These are phyloP conservation scores for Anguilla marmorata DNA, from an alignment of 2,797 vertebrate species.

Conservation along the genomic window DNA sequence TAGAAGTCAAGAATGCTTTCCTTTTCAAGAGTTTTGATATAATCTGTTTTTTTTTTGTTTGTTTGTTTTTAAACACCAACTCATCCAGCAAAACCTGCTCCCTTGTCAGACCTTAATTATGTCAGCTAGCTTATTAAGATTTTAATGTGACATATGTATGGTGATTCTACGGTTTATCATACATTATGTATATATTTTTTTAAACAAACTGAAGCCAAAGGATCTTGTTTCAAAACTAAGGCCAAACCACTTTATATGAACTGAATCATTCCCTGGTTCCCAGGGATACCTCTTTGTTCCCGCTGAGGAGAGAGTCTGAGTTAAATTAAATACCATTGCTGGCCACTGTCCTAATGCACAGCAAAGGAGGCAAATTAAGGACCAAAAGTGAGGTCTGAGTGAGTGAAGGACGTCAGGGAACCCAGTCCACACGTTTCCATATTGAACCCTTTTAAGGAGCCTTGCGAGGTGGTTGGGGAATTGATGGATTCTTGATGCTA, in stretches of 20 bases:
- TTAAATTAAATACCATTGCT: constrained; percentile 52
- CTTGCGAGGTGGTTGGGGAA: constrained; percentile 40
- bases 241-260: background rate
- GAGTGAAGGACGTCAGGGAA: constrained; percentile 36
- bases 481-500: constrained; percentile 47
- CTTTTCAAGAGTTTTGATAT: background rate
- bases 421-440: constrained; percentile 43
- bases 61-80: background rate
- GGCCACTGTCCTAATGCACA: constrained; percentile 30
- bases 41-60: background rate
- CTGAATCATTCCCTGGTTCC: constrained; percentile 20
- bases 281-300: constrained; percentile 13
- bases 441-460: constrained; percentile 36
- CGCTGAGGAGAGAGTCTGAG: constrained; percentile 6
- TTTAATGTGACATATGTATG: background rate
- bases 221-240: background rate
- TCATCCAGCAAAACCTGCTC: background rate
- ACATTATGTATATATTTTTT: background rate
- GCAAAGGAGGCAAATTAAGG: constrained; percentile 45
- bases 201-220: background rate
- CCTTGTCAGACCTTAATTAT: constrained; percentile 10
- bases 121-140: background rate
- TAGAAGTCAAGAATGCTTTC: background rate
- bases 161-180: background rate
- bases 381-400: constrained; percentile 8